These are phyloP conservation scores for Jacana jacana DNA, from an alignment of 2,113 vertebrate species.

Conservation along the genomic window DNA sequence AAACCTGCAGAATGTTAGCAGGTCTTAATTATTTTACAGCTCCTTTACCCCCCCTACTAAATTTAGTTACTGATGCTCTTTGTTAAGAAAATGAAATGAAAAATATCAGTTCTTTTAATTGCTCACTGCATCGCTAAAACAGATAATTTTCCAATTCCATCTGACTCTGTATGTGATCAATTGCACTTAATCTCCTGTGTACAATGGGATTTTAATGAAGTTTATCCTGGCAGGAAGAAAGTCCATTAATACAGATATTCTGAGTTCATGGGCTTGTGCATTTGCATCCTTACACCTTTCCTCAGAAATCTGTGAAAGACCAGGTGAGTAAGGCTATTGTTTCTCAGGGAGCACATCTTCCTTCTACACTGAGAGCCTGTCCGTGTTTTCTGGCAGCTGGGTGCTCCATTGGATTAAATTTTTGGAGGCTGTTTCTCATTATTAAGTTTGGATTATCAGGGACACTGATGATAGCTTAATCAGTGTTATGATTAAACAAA, in stretches of 20 bases:
- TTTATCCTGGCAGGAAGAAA: not conserved
- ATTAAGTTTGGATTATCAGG: not conserved
- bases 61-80: not conserved
- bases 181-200: not conserved
- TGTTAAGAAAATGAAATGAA: not conserved
- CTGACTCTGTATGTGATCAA: not conserved
- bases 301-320: not conserved
- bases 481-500: not conserved
- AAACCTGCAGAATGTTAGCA: not conserved
- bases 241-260: not conserved
- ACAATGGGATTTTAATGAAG: not conserved
- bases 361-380: not conserved
- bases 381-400: not conserved
- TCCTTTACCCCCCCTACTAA: not conserved
- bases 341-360: not conserved
- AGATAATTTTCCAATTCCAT: not conserved
- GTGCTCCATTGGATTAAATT: not conserved
- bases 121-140: not conserved
- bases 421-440: not conserved
- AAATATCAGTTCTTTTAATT: not conserved
- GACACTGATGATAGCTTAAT: not conserved
- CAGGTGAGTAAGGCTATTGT: not conserved
- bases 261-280: not conserved
- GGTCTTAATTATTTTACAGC: not conserved
- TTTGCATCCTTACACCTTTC: not conserved